phyloP scores from a whole-genome alignment of 1,140 invertebrate species.

The Drosophila ambigua region DNA sequence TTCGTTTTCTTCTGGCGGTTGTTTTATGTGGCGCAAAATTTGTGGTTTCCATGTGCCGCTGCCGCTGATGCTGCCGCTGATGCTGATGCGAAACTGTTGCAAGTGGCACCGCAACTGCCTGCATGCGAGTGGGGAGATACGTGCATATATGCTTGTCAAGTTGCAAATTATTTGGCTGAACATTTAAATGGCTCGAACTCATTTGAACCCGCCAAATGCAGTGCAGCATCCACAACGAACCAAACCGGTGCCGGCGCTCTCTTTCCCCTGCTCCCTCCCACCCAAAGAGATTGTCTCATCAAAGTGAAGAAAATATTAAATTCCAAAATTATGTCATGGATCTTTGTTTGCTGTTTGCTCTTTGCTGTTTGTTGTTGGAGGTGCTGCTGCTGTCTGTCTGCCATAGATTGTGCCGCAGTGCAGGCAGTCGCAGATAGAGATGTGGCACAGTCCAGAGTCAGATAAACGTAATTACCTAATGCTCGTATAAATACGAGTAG shows the following conservation, averaged over 20 bases:
- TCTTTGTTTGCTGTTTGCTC: slow-evolving; percentile 28
- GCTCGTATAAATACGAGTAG: slow-evolving; percentile 2
- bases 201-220: slow-evolving; percentile 48
- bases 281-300: slow-evolving; percentile 66
- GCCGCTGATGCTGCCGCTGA: too few species aligned
- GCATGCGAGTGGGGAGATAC: slow-evolving; percentile 19
- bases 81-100: slow-evolving; percentile 49
- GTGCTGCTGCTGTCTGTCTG: too few species aligned
- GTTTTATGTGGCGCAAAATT: slow-evolving; percentile 69
- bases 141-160: slow-evolving; percentile 34
- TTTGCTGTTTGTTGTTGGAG: slow-evolving; percentile 43
- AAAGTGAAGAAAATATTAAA: slow-evolving; percentile 67
- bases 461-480: slow-evolving; percentile 63
- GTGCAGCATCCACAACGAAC: slow-evolving; percentile 17
- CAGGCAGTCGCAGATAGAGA: slow-evolving; percentile 21
- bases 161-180: slow-evolving; percentile 42
- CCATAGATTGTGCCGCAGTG: slow-evolving; percentile 50
- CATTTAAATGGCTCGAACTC: slow-evolving; percentile 69
- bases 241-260: background rate
- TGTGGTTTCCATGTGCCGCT: slow-evolving; percentile 60
- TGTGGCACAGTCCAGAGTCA: slow-evolving; percentile 31
- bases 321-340: slow-evolving; percentile 72
- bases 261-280: too few species aligned
- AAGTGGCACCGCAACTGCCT: slow-evolving; percentile 42
- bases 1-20: slow-evolving; percentile 41